Percentiles rank a stretch among this genome's conserved stretches.
Evolutionary conservation across 1,140 invertebrate species (phyloP).

Genomic region (Drosophila quadrilineata): DNA sequence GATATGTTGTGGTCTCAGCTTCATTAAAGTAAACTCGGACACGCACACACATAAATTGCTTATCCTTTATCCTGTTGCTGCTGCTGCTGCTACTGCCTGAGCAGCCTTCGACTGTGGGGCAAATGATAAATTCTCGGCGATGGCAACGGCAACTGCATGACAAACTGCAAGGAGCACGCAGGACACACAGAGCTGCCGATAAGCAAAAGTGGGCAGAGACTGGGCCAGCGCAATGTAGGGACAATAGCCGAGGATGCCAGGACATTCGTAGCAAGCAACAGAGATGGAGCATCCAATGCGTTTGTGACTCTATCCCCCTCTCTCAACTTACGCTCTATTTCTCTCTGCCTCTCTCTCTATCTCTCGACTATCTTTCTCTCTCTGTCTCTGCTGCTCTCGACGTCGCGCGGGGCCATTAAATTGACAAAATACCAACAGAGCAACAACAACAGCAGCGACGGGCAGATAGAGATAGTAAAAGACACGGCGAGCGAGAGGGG

Average conservation of each 20-base stretch:
- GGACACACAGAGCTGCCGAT: slow-evolving; percentile 57
- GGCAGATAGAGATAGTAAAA: slow-evolving; percentile 33
- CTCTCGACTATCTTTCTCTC: too few relatives aligned
- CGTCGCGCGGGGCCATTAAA: slow-evolving; percentile 64
- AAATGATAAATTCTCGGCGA: slow-evolving; percentile 70
- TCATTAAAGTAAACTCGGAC: slow-evolving; percentile 65
- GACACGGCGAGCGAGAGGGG: slow-evolving; percentile 1
- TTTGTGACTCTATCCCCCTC: too few relatives aligned
- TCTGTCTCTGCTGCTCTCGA: slow-evolving; percentile 6
- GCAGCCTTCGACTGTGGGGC: slow-evolving; percentile 22
- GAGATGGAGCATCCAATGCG: slow-evolving; percentile 19
- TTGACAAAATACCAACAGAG: slow-evolving; percentile 78
- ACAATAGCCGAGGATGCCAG: neutral
- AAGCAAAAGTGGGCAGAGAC: slow-evolving; percentile 46
- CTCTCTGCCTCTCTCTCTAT: too few relatives aligned
- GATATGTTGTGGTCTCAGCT: slow-evolving; percentile 23
- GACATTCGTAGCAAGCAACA: neutral
- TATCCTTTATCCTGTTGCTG: slow-evolving; percentile 75
- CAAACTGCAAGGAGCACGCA: slow-evolving; percentile 77
- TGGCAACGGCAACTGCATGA: slow-evolving; percentile 65
- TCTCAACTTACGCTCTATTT: too few relatives aligned
- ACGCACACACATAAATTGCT: slow-evolving; percentile 69
- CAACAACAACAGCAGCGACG: slow-evolving; percentile 30
- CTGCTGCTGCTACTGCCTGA: slow-evolving; percentile 7
- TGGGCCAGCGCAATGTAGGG: neutral